Percentiles rank a stretch among this genome's conserved stretches.
Conservation (phyloP, 2,113 vertebrate genomes). For the Vicugna pacos region DNA sequence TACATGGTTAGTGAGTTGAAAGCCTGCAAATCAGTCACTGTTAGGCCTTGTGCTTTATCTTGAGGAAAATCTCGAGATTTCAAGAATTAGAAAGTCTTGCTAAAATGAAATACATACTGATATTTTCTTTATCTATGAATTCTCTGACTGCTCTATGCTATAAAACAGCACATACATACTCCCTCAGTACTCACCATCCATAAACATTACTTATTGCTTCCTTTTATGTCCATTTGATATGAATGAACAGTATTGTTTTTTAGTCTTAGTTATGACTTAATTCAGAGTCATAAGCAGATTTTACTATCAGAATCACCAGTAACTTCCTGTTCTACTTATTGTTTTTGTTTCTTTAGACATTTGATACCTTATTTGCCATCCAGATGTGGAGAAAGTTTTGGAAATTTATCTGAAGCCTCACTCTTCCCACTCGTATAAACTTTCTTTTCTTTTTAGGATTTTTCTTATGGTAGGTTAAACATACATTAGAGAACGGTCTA, state of each 20-base stretch:
- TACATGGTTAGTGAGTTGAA: background rate
- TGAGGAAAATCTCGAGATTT: background rate
- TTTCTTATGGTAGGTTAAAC: background rate
- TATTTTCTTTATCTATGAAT: background rate
- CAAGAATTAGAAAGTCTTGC: background rate
- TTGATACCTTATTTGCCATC: background rate
- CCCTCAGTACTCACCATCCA: background rate
- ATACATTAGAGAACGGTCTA: background rate
- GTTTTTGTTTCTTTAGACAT: background rate
- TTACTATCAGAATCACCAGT: background rate
- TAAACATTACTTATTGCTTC: background rate
- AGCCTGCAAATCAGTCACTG: background rate
- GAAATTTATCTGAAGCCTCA: conserved; percentile 24
- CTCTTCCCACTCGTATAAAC: background rate
- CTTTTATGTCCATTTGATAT: conserved; percentile 20
- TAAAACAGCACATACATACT: background rate
- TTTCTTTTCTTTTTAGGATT: background rate
- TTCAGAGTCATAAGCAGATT: conserved; percentile 10
- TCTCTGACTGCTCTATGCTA: background rate
- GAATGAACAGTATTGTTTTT: conserved; percentile 12
- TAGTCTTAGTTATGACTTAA: conserved; percentile 45
- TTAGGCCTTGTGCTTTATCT: background rate
- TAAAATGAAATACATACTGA: background rate
- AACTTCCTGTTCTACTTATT: background rate
- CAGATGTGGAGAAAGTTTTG: background rate